Base-by-base conservation (phyloP, 2,113 vertebrate genomes). In the Clupea harengus region DNA sequence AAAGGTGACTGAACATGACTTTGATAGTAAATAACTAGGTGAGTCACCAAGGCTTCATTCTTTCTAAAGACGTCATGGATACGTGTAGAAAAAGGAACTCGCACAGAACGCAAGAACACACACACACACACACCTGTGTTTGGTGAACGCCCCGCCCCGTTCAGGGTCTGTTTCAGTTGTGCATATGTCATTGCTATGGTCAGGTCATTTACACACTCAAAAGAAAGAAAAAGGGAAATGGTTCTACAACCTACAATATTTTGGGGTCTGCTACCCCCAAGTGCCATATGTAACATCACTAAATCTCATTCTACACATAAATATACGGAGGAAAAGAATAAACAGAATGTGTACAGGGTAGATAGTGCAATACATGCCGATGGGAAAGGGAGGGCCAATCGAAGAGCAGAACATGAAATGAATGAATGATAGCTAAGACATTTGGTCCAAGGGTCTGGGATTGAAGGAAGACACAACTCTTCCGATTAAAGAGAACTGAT, bases 391-490 rank as follows among this genome's bases (percentile, higher is more conserved):
- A 52, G n/a, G n/a, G 47, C 15, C 22, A 45, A 83, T 82, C 46
- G 32, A 46, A 52, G 45, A 82, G 84, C 81, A 54, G 87, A 87
- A 84, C 39, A 87, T 92, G 90, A 91, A 93, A 93, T 88, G 89
- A 93, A 93, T 88, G 89, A 89, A 91, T 91, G 89, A 86, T 86
- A 88, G 82, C 82, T 52, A 75, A 87, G 85, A 91, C 46, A 90
- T 93, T 94, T 93, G 94, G 92, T 93, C 93, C 91, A 67, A 81
- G 81, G 57, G 60, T 86, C 57, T 50, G 84, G 85, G 82, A 49
- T 25, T 46, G 7, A 60, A 89, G 47, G 57, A 82, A 28, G 46
- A 45, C 18, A 81, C 45, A 72, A 45, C 32, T 82, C n/a, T 45
- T 72, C 64, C 64, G 9, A 72, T 72, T 10, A 72, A 39, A 17